Base-by-base conservation (phyloP, 2,797 vertebrate species). In the Fratercula arctica region DNA sequence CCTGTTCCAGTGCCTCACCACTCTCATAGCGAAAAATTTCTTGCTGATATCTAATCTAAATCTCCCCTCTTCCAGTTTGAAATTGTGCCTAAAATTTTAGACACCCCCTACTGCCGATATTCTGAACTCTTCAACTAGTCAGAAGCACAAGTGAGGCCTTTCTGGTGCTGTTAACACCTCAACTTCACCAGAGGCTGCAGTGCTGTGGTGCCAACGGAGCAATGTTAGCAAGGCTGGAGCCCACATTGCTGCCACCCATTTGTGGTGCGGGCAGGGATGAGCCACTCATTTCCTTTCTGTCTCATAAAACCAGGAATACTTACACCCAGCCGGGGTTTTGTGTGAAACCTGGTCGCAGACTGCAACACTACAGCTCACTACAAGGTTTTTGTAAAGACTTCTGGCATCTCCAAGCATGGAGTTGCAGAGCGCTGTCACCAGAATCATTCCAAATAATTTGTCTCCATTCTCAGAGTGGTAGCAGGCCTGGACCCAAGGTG, bases 341-440 rank as follows among this genome's bases (percentile, higher is more conserved):
- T 39, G 33, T 28, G 25, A 67, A 86, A 56, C 25, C 24, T 26
- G 29, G 37, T 73, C 61, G 68, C 39, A 57, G 46, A 28, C 8
- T 7, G 20, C 67, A 48, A 43, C 12, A 13, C 29, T 28, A 24
- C 51, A 83, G 64, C 78, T 81, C 88, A 81, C 69, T 8, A 13
- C 46, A 46, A 53, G 4, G 5, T 25, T 72, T 82, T 74, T 56
- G 60, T 31, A 41, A 84, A 57, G 72, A 53, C 5, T 24, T 23
- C 35, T 61, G 75, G 10, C 73, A 76, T 82, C 43, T 74, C 56
- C 48, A 70, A 73, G 59, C 25, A 25, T 1, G 3, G n/a, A 68
- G 31, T 35, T 57, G 43, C 24, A 84, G 54, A 72, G 9, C 0
- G 0, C 51, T 77, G 33, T 45, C 10, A 25, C 10, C 3, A 4